phyloP scores from a whole-genome alignment of 2,113 vertebrate species.

The Nannobrachium achirus region DNA sequence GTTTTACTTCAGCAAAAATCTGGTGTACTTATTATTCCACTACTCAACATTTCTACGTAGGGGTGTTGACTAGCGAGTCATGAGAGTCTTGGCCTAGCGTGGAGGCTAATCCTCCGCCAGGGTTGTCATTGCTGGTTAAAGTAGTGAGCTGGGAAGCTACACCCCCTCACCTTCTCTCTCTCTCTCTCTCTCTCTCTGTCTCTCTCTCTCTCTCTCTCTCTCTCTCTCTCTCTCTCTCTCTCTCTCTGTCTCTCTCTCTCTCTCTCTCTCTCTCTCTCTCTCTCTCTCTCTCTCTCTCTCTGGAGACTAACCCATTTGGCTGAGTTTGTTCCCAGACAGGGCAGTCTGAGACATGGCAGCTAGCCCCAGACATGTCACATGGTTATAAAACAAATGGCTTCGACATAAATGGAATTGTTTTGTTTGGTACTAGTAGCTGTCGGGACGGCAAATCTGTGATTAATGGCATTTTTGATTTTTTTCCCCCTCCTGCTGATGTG shows the following conservation, averaged over 20 bases:
- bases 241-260: constrained; percentile 5
- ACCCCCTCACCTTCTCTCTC: no score
- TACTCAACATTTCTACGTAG: no score
- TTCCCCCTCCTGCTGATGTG: background rate
- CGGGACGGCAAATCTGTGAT: no score
- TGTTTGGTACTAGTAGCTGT: constrained; percentile 35
- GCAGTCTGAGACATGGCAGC: constrained; percentile 56
- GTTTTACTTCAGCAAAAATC: no score
- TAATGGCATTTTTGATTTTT: no score
- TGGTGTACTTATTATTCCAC: no score
- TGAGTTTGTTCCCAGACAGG: constrained; percentile 62
- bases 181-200: no score
- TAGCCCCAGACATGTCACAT: constrained; percentile 62
- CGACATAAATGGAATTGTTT: constrained; percentile 58
- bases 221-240: no score
- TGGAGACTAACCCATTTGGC: constrained; percentile 37
- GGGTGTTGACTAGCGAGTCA: background rate
- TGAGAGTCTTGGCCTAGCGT: background rate
- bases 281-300: constrained; percentile 4
- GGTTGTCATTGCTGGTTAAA: constrained; percentile 51
- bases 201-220: no score
- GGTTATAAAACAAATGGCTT: constrained; percentile 60
- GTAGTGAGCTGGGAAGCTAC: constrained; percentile 19
- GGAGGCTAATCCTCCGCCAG: constrained; percentile 11
- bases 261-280: background rate